Conservation (phyloP, 2,888 invertebrate genomes). For the Eupithecia vulgata region DNA sequence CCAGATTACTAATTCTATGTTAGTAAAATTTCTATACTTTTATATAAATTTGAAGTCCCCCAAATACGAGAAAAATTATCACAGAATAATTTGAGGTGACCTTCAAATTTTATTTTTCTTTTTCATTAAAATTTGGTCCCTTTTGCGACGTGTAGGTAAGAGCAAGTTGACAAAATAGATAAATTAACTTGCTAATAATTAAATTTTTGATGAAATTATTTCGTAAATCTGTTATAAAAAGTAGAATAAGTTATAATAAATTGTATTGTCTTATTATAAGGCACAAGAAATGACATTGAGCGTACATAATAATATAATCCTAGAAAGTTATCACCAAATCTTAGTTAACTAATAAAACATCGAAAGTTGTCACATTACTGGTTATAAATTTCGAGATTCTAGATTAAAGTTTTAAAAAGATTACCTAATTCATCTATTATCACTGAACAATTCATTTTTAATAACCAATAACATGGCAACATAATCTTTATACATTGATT, state of each 20-base stretch:
- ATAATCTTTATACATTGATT: slow-evolving; percentile 56
- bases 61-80: slow-evolving; percentile 80
- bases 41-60: slow-evolving; percentile 75
- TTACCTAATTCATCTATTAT: slow-evolving; percentile 61
- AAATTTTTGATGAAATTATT: background rate
- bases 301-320: slow-evolving; percentile 49
- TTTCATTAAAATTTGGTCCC: slow-evolving; percentile 51
- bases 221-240: background rate
- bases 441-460: slow-evolving; percentile 60
- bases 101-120: slow-evolving; percentile 64
- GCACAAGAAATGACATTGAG: slow-evolving; percentile 81
- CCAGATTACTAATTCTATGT: slow-evolving; percentile 32
- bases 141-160: slow-evolving; percentile 15
- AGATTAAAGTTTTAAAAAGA: slow-evolving; percentile 46
- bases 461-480: slow-evolving; percentile 80
- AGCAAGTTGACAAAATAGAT: background rate
- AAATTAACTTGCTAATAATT: background rate
- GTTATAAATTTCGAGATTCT: slow-evolving; percentile 63
- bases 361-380: slow-evolving; percentile 60
- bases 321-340: slow-evolving; percentile 56
- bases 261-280: slow-evolving; percentile 54
- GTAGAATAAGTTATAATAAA: slow-evolving; percentile 19
- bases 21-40: slow-evolving; percentile 51
- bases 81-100: slow-evolving; percentile 80
- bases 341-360: slow-evolving; percentile 46